Conservation (phyloP, 2,113 vertebrate species). For the Rhabdomys dilectus region DNA sequence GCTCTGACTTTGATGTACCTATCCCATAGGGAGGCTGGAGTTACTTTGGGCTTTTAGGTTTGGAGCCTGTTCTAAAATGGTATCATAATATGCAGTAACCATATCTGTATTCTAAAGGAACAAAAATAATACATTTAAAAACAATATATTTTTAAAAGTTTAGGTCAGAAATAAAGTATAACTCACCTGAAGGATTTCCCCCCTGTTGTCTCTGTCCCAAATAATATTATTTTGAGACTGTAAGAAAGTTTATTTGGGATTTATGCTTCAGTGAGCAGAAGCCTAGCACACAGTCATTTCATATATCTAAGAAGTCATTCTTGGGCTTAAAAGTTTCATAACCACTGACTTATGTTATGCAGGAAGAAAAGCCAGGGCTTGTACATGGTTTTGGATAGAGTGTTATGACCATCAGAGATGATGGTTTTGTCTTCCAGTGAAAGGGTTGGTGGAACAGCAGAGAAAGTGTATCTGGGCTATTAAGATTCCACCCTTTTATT, state of each 20-base stretch:
- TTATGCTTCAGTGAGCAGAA: constrained; percentile 41
- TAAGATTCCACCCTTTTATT: neutral
- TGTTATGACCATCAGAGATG: neutral
- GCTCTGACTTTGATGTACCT: constrained; percentile 68
- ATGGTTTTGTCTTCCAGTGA: neutral
- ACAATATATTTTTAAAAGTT: neutral
- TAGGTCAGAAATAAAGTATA: constrained; percentile 63
- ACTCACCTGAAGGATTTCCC: constrained; percentile 47
- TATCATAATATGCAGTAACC: constrained; percentile 65
- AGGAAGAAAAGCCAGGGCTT: neutral
- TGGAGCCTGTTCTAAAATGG: constrained; percentile 54
- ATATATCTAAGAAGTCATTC: constrained; percentile 38
- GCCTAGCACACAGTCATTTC: constrained; percentile 25
- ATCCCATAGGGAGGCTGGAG: constrained; percentile 54
- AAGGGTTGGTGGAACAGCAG: neutral
- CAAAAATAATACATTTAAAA: constrained; percentile 62
- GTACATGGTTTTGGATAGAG: neutral
- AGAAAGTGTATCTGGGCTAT: neutral
- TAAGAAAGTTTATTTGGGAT: constrained; percentile 44
- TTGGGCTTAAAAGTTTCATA: neutral
- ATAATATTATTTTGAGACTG: constrained; percentile 34
- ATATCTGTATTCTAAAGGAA: constrained; percentile 64
- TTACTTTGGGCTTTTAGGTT: constrained; percentile 68
- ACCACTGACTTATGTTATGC: neutral
- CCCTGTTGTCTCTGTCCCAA: constrained; percentile 7